Percentiles rank a stretch among this genome's conserved stretches.
phyloP scores from a whole-genome alignment of 2,888 invertebrate species.

The Catonia carolina region DNA sequence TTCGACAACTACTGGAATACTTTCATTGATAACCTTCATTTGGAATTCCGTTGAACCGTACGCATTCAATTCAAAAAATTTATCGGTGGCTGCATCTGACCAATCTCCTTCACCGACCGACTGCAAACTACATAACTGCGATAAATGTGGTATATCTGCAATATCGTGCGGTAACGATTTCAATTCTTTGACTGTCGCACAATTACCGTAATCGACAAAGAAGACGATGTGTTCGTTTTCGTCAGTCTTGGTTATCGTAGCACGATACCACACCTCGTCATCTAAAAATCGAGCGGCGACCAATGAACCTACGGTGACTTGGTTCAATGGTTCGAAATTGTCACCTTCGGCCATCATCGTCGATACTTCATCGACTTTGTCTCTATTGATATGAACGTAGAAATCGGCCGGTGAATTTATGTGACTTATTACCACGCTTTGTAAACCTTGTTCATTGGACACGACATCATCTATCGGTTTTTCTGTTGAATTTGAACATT shows the following conservation, averaged over 20 bases:
- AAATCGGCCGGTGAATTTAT: constrained; percentile 63
- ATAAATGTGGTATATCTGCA: constrained; percentile 50
- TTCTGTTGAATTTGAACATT: not conserved
- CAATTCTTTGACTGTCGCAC: constrained; percentile 53
- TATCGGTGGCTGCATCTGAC: constrained; percentile 41
- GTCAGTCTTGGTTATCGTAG: constrained; percentile 53
- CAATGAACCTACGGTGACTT: constrained; percentile 52
- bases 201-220: constrained; percentile 65
- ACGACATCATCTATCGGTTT: too few species aligned
- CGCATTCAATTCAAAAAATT: constrained; percentile 41
- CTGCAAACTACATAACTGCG: constrained; percentile 42
- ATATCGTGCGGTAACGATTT: constrained; percentile 56
- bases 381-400: constrained; percentile 64
- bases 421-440: constrained; percentile 49
- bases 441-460: not conserved
- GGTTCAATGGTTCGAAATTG: constrained; percentile 44
- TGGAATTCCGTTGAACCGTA: constrained; percentile 49
- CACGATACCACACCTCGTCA: constrained; percentile 61
- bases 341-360: constrained; percentile 50
- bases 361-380: constrained; percentile 54
- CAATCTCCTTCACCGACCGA: constrained; percentile 43
- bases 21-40: constrained; percentile 50
- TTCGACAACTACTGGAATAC: constrained; percentile 56
- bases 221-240: constrained; percentile 52
- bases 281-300: constrained; percentile 61